phyloP scores from a whole-genome alignment of 2,888 invertebrate species.

The Noctua comes region DNA sequence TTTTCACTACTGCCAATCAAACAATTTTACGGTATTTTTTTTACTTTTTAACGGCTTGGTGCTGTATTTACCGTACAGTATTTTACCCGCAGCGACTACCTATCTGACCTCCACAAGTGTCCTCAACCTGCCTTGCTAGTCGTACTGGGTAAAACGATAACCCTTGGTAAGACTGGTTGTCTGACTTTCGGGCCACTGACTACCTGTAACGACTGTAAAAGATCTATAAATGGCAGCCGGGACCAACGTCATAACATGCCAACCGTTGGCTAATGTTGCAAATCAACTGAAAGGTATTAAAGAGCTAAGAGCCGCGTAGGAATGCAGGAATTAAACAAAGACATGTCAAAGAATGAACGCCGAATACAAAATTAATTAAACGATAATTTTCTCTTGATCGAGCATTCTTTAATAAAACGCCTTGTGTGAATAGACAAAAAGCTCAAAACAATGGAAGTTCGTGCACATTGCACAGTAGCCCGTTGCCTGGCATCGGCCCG shows the following conservation, averaged over 20 bases:
- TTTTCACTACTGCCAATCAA: neutral
- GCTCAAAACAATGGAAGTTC: constrained; percentile 36
- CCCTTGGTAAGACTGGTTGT: neutral
- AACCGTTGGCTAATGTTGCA: neutral
- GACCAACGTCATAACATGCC: neutral
- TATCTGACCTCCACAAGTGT: neutral
- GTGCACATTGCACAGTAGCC: constrained; percentile 73
- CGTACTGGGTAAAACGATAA: no score
- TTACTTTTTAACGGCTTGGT: neutral
- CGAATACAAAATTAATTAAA: neutral
- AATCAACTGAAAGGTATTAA: no score
- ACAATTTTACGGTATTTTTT: neutral
- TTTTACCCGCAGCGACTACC: neutral
- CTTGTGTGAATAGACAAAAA: constrained; percentile 36
- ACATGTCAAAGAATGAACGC: neutral
- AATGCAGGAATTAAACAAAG: neutral
- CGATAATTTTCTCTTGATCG: neutral
- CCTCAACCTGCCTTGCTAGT: no score
- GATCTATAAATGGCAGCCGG: neutral
- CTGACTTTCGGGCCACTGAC: neutral
- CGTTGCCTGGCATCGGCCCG: constrained; percentile 52
- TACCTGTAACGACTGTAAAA: neutral
- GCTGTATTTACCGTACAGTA: neutral
- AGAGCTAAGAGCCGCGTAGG: neutral
- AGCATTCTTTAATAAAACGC: constrained; percentile 5